These are phyloP conservation scores for Montipora capricornis DNA, from an alignment of 64 coral and sea anemone species.

Conservation along the genomic window DNA sequence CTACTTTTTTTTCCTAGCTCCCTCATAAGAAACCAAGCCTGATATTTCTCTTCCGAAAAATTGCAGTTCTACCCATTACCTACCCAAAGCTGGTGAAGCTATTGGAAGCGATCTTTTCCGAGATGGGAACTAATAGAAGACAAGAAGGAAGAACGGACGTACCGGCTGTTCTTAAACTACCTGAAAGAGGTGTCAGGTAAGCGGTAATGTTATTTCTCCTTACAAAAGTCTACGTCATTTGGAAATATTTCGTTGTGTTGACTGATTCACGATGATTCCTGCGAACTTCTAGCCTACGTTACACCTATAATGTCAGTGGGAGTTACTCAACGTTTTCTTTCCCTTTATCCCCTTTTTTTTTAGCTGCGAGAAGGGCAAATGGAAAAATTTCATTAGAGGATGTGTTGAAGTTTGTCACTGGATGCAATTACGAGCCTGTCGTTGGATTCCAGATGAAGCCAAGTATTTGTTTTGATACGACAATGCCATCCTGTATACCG, in stretches of 20 bases:
- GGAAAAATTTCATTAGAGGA: background rate
- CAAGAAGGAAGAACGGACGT: background rate
- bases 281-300: too few species aligned
- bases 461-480: background rate
- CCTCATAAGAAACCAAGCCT: background rate
- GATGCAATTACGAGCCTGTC: conserved; percentile 24
- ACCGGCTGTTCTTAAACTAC: conserved; percentile 25
- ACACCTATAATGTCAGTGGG: too few species aligned
- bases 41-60: conserved; percentile 3
- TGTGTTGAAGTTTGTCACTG: background rate
- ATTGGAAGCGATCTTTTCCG: background rate
- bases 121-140: background rate
- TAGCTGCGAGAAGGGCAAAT: conserved; percentile 34
- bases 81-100: conserved; percentile 29
- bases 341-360: background rate
- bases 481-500: background rate
- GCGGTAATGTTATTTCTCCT: too few species aligned
- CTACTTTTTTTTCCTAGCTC: background rate
- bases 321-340: too few species aligned
- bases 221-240: too few species aligned
- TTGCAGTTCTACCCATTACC: background rate
- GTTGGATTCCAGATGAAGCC: conserved; percentile 22
- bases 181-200: conserved; percentile 30
- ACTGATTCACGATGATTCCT: too few species aligned
- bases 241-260: too few species aligned